A percentile compares a stretch with the other conserved stretches of the same genome.
Conservation (phyloP, 92 coral and sea anemone species). For the Epizoanthus rinbou region DNA sequence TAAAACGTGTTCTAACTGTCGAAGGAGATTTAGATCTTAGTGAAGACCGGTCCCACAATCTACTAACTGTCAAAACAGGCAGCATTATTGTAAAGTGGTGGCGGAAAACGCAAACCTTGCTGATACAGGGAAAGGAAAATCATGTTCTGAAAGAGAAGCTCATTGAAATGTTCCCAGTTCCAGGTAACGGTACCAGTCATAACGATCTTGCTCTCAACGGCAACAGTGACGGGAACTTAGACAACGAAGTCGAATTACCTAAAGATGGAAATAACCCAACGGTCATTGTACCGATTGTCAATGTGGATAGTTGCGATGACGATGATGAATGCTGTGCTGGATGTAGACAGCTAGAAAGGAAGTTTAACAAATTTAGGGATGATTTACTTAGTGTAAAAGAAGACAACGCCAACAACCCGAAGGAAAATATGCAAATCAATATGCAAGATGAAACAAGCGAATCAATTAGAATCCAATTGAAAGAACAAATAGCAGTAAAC, state of each 20-base stretch:
- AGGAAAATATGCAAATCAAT: conserved; percentile 8
- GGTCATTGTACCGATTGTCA: no score
- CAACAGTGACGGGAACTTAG: neutral
- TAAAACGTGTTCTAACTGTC: neutral
- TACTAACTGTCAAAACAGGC: conserved; percentile 15
- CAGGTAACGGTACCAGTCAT: neutral
- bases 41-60: conserved; percentile 1
- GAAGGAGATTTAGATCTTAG: conserved; percentile 6
- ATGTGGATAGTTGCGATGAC: neutral
- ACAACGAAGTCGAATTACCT: neutral
- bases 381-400: neutral
- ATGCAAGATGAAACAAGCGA: conserved; percentile 1
- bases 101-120: neutral
- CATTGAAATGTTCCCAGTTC: neutral
- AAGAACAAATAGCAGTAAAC: neutral
- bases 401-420: neutral
- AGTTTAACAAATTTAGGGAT: neutral
- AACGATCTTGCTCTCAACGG: neutral
- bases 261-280: no score
- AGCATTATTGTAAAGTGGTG: conserved; percentile 1
- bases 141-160: conserved; percentile 5
- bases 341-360: no score
- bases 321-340: neutral
- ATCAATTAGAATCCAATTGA: neutral
- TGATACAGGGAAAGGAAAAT: conserved; percentile 4